phyloP scores from a whole-genome alignment of 2,797 vertebrate species.

The Argentina silus region DNA sequence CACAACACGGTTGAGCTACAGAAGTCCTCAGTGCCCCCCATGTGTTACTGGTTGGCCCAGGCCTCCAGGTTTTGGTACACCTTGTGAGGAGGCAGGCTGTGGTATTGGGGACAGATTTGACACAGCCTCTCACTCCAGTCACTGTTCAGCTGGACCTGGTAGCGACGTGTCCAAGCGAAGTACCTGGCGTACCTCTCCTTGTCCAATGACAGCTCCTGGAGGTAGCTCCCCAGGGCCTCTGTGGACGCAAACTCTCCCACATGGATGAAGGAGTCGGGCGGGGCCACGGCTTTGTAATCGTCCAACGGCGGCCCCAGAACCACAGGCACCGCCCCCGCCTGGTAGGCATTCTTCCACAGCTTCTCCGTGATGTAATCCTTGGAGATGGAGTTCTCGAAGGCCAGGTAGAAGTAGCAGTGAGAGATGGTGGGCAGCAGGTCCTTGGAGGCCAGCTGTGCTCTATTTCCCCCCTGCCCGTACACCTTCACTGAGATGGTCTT shows the following conservation, averaged over 20 bases:
- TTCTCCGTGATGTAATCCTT: constrained; percentile 96
- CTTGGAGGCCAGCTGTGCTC: constrained; percentile 69
- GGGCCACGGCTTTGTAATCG: constrained; percentile 84
- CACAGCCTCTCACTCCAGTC: constrained; percentile 91
- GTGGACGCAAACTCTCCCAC: constrained; percentile 84
- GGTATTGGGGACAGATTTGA: constrained; percentile 76
- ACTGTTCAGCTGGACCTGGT: constrained; percentile 71
- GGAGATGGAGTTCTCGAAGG: constrained; percentile 88
- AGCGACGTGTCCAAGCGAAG: constrained; percentile 79
- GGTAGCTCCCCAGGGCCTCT: constrained; percentile 76
- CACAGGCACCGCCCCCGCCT: constrained; percentile 83
- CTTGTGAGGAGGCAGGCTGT: constrained; percentile 63
- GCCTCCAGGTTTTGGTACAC: constrained; percentile 76
- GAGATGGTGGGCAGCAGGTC: constrained; percentile 82
- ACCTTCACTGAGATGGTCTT: constrained; percentile 75
- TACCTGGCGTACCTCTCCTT: constrained; percentile 76
- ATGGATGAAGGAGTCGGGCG: constrained; percentile 86
- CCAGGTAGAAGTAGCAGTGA: constrained; percentile 90
- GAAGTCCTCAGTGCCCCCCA: too few relatives aligned
- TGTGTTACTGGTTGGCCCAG: constrained; percentile 66
- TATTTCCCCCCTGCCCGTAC: constrained; percentile 65
- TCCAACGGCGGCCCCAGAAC: constrained; percentile 83
- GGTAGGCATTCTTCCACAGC: constrained; percentile 88
- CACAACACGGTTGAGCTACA: too few relatives aligned
- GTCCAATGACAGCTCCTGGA: constrained; percentile 74